Evolutionary conservation across 2,113 vertebrate genomes (phyloP).

Genomic region (Sitta europaea): DNA sequence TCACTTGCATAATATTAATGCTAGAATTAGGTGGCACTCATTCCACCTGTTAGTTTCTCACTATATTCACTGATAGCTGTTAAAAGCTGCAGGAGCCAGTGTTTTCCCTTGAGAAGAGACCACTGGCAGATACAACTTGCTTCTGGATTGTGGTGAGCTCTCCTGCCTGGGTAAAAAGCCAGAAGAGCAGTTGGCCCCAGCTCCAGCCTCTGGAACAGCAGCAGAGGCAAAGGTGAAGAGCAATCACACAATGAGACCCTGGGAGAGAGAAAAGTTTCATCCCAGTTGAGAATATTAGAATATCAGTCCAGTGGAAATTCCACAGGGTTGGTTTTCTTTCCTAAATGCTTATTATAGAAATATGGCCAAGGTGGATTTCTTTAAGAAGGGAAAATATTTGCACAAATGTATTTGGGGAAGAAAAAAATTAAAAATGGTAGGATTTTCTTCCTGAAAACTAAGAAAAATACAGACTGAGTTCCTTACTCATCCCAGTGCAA

Average conservation of each 20-base stretch:
- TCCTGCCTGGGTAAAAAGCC: neutral
- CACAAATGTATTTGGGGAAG: fast-evolving
- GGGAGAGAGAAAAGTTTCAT: neutral
- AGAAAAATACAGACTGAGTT: neutral
- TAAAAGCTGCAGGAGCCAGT: neutral
- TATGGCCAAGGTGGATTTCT: neutral
- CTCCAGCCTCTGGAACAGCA: neutral
- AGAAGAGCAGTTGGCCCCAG: neutral
- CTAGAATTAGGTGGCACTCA: neutral
- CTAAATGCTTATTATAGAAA: neutral
- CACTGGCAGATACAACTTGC: neutral
- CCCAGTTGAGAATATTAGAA: neutral
- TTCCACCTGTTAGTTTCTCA: neutral
- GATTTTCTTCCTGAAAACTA: neutral
- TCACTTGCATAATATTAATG: neutral
- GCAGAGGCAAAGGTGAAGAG: neutral
- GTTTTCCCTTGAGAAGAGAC: neutral
- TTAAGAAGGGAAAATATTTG: neutral
- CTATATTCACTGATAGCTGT: neutral
- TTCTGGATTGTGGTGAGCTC: neutral
- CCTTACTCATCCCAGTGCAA: neutral
- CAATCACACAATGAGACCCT: neutral
- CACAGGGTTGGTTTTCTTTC: neutral
- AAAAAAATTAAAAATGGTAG: fast-evolving
- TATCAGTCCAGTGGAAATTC: neutral